A percentile compares a stretch with the other conserved stretches of the same genome.
Evolutionary conservation across 2,113 vertebrate genomes (phyloP).

Genomic region (Antechinus stuartii): DNA sequence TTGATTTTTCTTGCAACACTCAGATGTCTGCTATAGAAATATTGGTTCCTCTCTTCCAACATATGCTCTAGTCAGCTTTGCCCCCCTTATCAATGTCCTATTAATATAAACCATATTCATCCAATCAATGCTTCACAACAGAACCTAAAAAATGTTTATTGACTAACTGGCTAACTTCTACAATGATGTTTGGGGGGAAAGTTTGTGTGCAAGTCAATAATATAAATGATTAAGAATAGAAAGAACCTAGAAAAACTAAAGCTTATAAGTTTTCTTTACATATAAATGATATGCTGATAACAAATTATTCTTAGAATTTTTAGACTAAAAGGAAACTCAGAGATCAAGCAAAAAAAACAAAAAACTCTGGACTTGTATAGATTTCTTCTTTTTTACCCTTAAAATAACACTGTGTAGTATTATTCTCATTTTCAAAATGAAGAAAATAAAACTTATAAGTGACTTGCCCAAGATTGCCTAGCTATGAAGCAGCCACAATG

Average conservation of each 20-base stretch:
- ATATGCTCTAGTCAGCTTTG: background rate
- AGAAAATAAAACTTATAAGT: background rate
- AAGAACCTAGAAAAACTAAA: background rate
- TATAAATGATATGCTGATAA: background rate
- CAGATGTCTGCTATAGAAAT: background rate
- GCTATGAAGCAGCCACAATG: rapidly evolving
- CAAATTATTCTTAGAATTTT: constrained; percentile 7
- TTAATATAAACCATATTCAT: background rate
- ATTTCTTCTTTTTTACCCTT: background rate
- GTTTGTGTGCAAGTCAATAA: background rate
- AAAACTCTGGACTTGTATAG: background rate
- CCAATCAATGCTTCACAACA: background rate
- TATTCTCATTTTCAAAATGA: background rate
- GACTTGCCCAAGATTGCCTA: background rate
- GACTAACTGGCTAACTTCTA: background rate
- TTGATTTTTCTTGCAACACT: background rate
- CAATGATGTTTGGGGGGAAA: background rate
- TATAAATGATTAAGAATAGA: constrained; percentile 33
- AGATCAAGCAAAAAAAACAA: background rate
- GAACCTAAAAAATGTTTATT: background rate
- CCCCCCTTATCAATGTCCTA: background rate
- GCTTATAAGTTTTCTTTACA: background rate
- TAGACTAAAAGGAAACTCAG: background rate
- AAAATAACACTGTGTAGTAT: background rate
- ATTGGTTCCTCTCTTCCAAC: background rate